These are phyloP conservation scores for Tamias sibiricus DNA, from an alignment of 2,113 vertebrate genomes.

Conservation along the genomic window DNA sequence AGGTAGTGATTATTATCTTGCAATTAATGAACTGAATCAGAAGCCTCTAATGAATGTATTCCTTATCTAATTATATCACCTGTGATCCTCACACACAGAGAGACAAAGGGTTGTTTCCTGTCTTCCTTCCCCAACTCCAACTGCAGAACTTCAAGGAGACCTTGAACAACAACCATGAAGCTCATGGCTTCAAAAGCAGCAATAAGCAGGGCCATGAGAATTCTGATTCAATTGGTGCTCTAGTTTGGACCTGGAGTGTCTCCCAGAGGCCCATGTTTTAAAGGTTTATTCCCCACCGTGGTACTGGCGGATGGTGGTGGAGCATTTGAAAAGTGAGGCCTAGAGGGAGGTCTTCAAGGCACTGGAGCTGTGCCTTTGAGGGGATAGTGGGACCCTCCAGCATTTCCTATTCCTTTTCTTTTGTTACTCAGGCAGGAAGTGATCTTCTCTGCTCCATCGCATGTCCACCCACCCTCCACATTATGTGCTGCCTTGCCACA, in stretches of 20 bases:
- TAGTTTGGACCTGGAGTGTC: neutral
- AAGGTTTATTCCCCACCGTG: neutral
- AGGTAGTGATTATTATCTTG: neutral
- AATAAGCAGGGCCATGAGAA: neutral
- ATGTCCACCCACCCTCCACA: neutral
- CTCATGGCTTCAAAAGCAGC: neutral
- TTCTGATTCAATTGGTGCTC: neutral
- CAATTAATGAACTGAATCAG: conserved; percentile 29
- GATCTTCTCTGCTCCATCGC: neutral
- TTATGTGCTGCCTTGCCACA: neutral
- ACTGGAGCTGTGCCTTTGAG: neutral
- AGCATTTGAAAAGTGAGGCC: neutral
- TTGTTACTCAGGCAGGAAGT: neutral
- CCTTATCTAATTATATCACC: conserved; percentile 40
- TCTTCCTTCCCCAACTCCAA: neutral
- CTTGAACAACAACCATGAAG: neutral
- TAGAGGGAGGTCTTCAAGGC: neutral
- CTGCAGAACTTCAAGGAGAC: neutral
- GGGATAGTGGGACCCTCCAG: too few relatives aligned
- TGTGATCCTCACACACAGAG: neutral
- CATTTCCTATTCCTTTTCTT: neutral
- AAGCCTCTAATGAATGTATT: neutral
- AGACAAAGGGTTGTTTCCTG: neutral
- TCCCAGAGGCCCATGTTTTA: too few relatives aligned
- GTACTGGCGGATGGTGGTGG: fast-evolving